These are phyloP conservation scores for Drepanosiphum platanoidis DNA, from an alignment of 2,888 invertebrate species.

Conservation along the genomic window DNA sequence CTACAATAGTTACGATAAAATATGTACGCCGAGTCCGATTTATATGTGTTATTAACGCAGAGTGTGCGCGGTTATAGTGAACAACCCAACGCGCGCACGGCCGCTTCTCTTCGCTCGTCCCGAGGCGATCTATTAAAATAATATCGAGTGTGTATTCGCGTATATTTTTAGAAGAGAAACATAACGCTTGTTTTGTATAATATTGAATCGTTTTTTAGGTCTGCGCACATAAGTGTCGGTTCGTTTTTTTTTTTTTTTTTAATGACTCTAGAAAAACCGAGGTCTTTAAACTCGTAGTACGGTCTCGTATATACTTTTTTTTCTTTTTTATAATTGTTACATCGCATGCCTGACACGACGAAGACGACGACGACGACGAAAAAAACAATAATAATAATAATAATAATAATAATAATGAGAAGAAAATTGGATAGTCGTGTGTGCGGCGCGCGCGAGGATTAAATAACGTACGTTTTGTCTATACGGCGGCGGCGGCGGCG, in stretches of 20 bases:
- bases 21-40: not conserved
- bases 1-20: slow-evolving; percentile 16
- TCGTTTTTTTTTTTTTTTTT: not conserved
- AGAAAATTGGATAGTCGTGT: slow-evolving; percentile 11
- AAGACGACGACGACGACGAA: not conserved
- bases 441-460: not conserved
- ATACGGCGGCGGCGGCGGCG: too few relatives aligned
- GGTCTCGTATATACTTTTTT: not conserved
- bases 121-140: slow-evolving; percentile 41
- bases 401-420: not conserved
- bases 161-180: slow-evolving; percentile 8
- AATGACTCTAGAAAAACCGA: slow-evolving; percentile 35
- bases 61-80: not conserved
- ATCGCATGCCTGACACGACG: not conserved
- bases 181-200: not conserved
- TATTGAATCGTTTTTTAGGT: not conserved
- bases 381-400: not conserved
- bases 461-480: too few relatives aligned
- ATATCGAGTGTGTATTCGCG: not conserved
- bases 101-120: slow-evolving; percentile 24
- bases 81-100: slow-evolving; percentile 21
- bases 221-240: not conserved
- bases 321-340: slow-evolving; percentile 8
- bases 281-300: slow-evolving; percentile 33
- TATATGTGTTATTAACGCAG: not conserved